Base-by-base conservation (phyloP, 1,140 invertebrate species). In the Chlorops oryzae region DNA sequence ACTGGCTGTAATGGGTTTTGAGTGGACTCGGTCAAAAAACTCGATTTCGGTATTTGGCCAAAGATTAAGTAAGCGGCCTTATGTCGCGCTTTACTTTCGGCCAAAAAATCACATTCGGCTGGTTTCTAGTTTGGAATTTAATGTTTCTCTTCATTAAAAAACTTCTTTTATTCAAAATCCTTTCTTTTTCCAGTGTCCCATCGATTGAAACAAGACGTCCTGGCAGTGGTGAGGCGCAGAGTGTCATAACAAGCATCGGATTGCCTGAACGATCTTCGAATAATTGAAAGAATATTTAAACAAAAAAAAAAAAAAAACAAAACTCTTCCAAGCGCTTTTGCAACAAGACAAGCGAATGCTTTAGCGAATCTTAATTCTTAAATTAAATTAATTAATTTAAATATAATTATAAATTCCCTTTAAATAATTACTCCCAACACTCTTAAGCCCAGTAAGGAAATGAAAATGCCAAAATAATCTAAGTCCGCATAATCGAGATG, bases 211-310 rank as follows among this genome's bases (percentile, higher is more conserved):
- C 48, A 42, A 55, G 57, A 21, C 57, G 66, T 6, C 53, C 34
- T 9, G 49, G 59, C 25, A 71, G 62, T 28, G 61, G 56, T 22
- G 68, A 71, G 38, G 59, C 71, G 25, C 58, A 65, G 15, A 71
- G 65, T 41, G 69, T 72, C 3, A 72, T 72, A 35, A 72, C 69
- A n/a, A 61, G 68, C 39, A 71, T 68, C 38, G 69, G 68, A 13
- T 43, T 69, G 45, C 63, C 68, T 18, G 69, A 72, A 41, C 58
- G 67, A 24, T 59, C 67, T 44, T 65, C 67, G 60, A 70, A 70
- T 68, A 70, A 70, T 43, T 70, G 55, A 64, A 37, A 3, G 22
- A 37, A 27, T 32, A 62, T 52, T 56, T 59, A 65, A 60, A 41
- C 10, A 4, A 10, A 35, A 35, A 17, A 35, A 17, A 35, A 17